Base-by-base conservation (phyloP, 2,797 vertebrate species). In the Taeniopygia guttata region DNA sequence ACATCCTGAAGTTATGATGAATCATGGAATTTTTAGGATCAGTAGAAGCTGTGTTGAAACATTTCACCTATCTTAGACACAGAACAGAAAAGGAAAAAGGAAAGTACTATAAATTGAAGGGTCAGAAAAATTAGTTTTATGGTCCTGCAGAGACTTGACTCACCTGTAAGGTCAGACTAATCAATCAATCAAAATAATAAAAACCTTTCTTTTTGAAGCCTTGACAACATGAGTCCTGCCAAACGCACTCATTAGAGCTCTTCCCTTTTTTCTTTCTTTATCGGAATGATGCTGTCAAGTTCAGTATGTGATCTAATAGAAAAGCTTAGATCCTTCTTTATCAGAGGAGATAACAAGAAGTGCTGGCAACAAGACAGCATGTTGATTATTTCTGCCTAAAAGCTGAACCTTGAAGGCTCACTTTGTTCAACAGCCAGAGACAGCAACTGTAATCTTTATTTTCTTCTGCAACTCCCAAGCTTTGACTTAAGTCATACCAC, bases 301-400 rank as follows among this genome's bases (percentile, higher is more conserved):
- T 93, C 76, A 67, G 22, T 55, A 82, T 30, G 49, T 2, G 1
- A 87, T 59, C 64, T 76, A 38, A 64, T 74, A 34, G 45, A 63
- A 90, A 84, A 76, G 45, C 48, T 59, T 76, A 90, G 63, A 82
- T 74, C 32, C 40, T 77, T 84, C 36, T 84, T 58, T 89, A 70
- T 76, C 45, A 67, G 34, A 91, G 49, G 34, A 86, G 75, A 49
- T 70, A 91, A 84, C 43, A 84, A 49, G 63, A 87, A 17, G 25
- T 49, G 54, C 26, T 72, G 68, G 78, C 70, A 80, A 55, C 26
- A 85, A 80, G 81, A 69, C 30, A 89, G 42, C 2, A 1, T 42
- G 72, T 63, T 94, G 66, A 73, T 90, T 90, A 67, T 74, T 87
- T 94, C 54, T 93, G 70, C 83, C 45, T 87, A 49, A 69, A 83